phyloP scores from a whole-genome alignment of 2,113 vertebrate species.

The Callorhinus ursinus region DNA sequence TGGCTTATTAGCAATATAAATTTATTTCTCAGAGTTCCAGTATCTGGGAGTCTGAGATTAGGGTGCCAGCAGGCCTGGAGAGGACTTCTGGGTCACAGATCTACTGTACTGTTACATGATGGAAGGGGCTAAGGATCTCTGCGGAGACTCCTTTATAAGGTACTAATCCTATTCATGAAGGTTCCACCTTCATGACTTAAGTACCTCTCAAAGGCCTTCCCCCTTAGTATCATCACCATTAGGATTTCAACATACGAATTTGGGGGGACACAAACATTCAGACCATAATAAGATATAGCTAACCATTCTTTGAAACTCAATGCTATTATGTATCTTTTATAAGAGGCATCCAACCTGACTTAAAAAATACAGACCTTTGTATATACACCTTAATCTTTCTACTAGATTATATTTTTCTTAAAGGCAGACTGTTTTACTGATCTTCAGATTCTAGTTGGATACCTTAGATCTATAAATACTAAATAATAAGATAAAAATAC shows the following conservation, averaged over 20 bases:
- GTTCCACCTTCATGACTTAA: neutral
- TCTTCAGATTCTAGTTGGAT: neutral
- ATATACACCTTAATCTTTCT: neutral
- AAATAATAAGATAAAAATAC: neutral
- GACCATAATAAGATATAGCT: neutral
- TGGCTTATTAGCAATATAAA: neutral
- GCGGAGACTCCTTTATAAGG: neutral
- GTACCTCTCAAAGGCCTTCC: fast-evolving
- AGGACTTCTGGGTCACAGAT: neutral
- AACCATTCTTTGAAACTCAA: neutral
- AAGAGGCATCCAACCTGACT: neutral
- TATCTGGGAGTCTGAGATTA: neutral
- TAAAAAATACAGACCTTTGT: neutral
- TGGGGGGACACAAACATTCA: neutral
- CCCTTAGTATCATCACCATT: neutral
- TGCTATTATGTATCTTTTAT: neutral
- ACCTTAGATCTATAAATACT: neutral
- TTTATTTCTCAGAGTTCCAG: neutral
- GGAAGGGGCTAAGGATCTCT: neutral
- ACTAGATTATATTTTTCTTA: neutral
- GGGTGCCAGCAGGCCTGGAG: neutral
- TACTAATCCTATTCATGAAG: neutral
- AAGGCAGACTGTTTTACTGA: neutral
- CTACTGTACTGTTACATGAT: neutral
- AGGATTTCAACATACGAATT: neutral